Base-by-base conservation (phyloP, 2,113 vertebrate species). In the Crypturellus undulatus region DNA sequence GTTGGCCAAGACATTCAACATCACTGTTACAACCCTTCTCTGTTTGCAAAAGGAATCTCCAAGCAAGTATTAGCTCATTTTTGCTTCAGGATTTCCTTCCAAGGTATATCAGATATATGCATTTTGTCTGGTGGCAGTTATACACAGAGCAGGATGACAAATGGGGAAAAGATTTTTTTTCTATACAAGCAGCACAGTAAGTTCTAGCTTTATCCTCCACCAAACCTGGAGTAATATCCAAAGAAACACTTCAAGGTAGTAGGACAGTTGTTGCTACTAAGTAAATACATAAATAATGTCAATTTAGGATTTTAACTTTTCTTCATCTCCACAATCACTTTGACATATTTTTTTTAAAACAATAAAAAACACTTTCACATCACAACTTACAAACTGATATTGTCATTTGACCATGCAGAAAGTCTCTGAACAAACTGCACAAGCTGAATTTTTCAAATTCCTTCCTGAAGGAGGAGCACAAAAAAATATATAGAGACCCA, bases 391-490 rank as follows among this genome's bases (percentile, higher is more conserved):
- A 59, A 84, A 62, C 42, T 68, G 51, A 84, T 32, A 20, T 0
- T 0, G 47, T 40, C 30, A 49, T 70, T 25, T 36, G n/a, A 59
- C 59, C 54, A 42, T 21, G 34, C 4, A 59, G 59, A 45, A 86
- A 64, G 34, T 30, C 47, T 92, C 56, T 78, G 60, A 13, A 60
- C 56, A 78, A 90, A 45, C 47, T 68, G 38, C 26, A 54, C 25
- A 56, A 81, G 4, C 12, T 12, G 77, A 32, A 68, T 69, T 81
- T 90, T 62, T 94, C 36, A 59, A 89, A 88, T 78, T 86, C 36
- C 28, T 94, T 89, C 79, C 51, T n/a, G 24, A 94, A 64, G 34
- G 34, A 64, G 75, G 86, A 43, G 8, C 4, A 28, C 25, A 28
- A 51, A 72, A 82, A 24, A 54, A 77, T 85, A 6, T 78, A 10